A percentile compares a stretch with the other conserved stretches of the same genome.
phyloP scores from a whole-genome alignment of 2,113 vertebrate genomes.

The Erpornis zantholeuca region DNA sequence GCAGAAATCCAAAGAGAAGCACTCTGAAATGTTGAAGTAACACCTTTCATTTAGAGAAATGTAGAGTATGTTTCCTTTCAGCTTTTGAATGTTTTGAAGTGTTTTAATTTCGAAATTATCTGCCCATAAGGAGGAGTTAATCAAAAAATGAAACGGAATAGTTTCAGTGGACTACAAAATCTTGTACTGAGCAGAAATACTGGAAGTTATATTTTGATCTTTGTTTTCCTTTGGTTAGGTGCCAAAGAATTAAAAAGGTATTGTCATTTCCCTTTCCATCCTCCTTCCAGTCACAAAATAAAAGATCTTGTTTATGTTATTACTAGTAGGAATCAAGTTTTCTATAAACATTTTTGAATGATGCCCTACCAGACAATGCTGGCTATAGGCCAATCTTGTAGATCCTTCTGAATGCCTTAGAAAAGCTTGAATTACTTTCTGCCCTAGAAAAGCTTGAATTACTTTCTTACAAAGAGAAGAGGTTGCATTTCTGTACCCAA shows the following conservation, averaged over 20 bases:
- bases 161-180: not conserved
- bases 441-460: not conserved
- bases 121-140: not conserved
- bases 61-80: not conserved
- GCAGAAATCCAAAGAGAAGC: not conserved
- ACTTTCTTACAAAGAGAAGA: not conserved
- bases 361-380: not conserved
- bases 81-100: not conserved
- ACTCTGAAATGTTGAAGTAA: not conserved
- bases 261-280: not conserved
- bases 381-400: not conserved
- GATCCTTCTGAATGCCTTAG: not conserved
- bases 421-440: not conserved
- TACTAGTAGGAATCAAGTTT: not conserved
- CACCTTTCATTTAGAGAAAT: not conserved
- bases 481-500: not conserved
- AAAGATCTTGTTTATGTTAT: not conserved
- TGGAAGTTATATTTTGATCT: not conserved
- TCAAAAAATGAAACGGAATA: not conserved
- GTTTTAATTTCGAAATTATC: not conserved
- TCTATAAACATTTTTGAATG: not conserved
- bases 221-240: not conserved
- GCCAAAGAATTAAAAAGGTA: not conserved
- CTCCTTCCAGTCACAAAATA: not conserved
- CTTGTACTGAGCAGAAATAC: not conserved